These are phyloP conservation scores for Lycocerus yunnanus DNA, from an alignment of 2,888 invertebrate genomes.

Conservation along the genomic window DNA sequence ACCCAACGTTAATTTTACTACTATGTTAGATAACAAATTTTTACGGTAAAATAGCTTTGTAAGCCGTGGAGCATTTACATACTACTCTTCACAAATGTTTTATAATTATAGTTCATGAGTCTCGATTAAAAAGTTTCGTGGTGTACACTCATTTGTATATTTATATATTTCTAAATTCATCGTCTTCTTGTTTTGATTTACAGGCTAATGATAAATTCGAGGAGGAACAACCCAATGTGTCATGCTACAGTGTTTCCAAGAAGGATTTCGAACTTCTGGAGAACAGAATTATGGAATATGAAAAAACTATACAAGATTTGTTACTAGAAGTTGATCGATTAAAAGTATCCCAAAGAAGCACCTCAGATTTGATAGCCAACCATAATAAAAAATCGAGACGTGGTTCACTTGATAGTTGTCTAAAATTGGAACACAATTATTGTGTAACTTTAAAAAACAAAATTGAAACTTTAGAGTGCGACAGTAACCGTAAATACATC, in stretches of 20 bases:
- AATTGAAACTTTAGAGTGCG: slow-evolving; percentile 3
- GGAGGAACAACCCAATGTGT: not conserved
- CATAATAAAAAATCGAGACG: not conserved
- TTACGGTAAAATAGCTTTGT: too few species aligned
- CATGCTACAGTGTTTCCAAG: not conserved
- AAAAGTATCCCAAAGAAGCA: not conserved
- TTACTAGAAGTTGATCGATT: not conserved
- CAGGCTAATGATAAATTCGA: not conserved
- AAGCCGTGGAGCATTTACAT: too few species aligned
- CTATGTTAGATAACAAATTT: too few species aligned
- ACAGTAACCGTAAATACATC: slow-evolving; percentile 10
- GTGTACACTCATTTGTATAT: too few species aligned
- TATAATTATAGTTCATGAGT: too few species aligned
- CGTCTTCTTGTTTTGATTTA: not conserved
- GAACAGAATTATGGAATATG: not conserved
- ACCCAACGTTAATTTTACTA: too few species aligned
- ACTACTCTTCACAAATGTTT: too few species aligned
- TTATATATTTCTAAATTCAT: too few species aligned
- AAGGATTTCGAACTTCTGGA: not conserved
- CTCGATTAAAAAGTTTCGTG: too few species aligned
- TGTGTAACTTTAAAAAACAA: not conserved
- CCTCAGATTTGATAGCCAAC: not conserved
- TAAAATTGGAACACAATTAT: not conserved
- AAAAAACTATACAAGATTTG: not conserved
- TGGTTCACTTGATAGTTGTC: not conserved